A percentile compares a stretch with the other conserved stretches of the same genome.
phyloP scores from a whole-genome alignment of 2,113 vertebrate species.

The Salvelinus namaycush region DNA sequence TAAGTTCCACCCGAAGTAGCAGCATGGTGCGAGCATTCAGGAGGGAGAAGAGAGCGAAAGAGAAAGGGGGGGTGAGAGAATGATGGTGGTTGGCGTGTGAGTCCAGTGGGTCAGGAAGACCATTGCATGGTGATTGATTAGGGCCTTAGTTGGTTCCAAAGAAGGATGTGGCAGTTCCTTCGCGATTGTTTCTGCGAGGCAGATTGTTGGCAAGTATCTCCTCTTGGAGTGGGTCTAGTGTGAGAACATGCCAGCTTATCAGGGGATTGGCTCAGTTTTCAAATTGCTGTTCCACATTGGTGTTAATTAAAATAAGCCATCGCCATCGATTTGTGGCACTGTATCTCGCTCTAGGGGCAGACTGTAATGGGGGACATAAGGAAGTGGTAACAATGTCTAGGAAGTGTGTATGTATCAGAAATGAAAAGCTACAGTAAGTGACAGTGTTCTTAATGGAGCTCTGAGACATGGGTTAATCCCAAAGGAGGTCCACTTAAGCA shows the following conservation, averaged over 20 bases:
- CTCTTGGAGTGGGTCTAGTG: conserved; percentile 40
- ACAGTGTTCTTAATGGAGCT: conserved; percentile 35
- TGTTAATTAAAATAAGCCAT: conserved; percentile 38
- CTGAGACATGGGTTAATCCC: background rate
- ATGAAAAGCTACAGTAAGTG: conserved; percentile 16
- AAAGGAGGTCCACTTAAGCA: conserved; percentile 20
- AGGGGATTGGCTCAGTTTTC: conserved; percentile 37
- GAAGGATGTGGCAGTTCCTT: conserved; percentile 41
- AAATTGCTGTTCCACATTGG: conserved; percentile 21
- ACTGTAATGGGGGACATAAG: conserved; percentile 41
- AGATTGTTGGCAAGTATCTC: conserved; percentile 51
- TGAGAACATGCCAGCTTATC: conserved; percentile 65
- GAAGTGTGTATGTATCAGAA: conserved; percentile 63
- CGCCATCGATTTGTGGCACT: conserved; percentile 32
- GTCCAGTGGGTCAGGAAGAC: background rate
- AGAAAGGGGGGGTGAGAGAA: background rate
- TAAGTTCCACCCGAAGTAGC: conserved; percentile 22
- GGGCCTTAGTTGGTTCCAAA: conserved; percentile 42
- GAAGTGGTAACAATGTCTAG: conserved; percentile 70
- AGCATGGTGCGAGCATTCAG: background rate
- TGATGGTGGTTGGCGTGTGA: conserved; percentile 29
- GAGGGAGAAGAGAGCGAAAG: conserved; percentile 1
- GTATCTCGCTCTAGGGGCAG: conserved; percentile 15
- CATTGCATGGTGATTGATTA: conserved; percentile 38
- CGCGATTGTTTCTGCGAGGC: conserved; percentile 46